Conservation (phyloP, 1,140 invertebrate genomes). For the Galendromus occidentalis region DNA sequence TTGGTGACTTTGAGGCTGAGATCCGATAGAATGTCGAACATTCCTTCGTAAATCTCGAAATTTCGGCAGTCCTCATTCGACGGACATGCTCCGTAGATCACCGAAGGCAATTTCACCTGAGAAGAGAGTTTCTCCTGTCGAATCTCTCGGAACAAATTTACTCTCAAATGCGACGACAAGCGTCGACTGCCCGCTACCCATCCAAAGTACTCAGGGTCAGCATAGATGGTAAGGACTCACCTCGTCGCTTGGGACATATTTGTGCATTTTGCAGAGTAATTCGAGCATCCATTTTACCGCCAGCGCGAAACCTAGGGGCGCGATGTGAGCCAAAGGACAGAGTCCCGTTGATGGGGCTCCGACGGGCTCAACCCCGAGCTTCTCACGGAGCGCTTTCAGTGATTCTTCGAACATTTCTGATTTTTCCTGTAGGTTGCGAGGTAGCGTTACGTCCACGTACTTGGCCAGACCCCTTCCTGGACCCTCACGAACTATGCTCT, state of each 20-base stretch:
- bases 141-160: too few species aligned
- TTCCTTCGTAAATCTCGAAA: not conserved
- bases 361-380: not conserved
- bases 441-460: too few species aligned
- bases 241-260: conserved; percentile 4
- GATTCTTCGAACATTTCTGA: not conserved
- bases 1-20: conserved; percentile 4
- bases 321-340: not conserved
- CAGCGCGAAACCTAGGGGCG: not conserved
- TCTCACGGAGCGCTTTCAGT: not conserved
- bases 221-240: too few species aligned
- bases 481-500: too few species aligned
- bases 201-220: too few species aligned
- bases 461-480: too few species aligned
- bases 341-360: not conserved
- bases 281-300: not conserved
- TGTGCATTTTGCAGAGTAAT: conserved; percentile 2
- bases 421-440: not conserved
- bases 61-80: conserved; percentile 3
- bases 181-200: too few species aligned
- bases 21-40: not conserved
- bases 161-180: too few species aligned
- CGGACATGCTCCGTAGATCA: conserved; percentile 3
- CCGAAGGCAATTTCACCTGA: not conserved
- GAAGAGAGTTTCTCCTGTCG: not conserved